phyloP scores from a whole-genome alignment of 2,113 vertebrate species.

The Stegostoma tigrinum region DNA sequence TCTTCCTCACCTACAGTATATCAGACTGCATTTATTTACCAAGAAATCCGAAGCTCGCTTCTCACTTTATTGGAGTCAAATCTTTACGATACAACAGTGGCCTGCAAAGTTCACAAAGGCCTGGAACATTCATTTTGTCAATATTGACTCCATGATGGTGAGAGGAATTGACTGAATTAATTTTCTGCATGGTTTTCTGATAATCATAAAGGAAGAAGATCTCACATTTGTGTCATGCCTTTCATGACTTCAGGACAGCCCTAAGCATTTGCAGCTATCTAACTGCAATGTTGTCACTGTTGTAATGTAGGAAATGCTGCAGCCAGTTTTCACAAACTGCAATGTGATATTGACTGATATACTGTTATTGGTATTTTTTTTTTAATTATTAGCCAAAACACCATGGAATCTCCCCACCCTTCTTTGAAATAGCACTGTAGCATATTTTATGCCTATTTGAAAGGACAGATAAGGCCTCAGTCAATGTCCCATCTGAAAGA shows the following conservation, averaged over 20 bases:
- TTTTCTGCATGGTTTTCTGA: neutral
- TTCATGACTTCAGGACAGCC: neutral
- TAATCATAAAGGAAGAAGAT: neutral
- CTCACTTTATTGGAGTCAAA: neutral
- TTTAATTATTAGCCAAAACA: too few relatives aligned
- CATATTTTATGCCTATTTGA: too few relatives aligned
- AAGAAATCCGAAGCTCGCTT: neutral
- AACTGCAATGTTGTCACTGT: too few relatives aligned
- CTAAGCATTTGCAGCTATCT: neutral
- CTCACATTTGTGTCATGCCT: neutral
- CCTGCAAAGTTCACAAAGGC: neutral
- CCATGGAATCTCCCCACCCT: too few relatives aligned
- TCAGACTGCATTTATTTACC: neutral
- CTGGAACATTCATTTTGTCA: neutral
- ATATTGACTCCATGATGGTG: neutral
- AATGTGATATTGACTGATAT: too few relatives aligned
- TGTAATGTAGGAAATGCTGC: too few relatives aligned
- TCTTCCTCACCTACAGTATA: neutral
- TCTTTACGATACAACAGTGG: neutral
- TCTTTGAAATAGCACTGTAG: too few relatives aligned
- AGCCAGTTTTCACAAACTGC: too few relatives aligned
- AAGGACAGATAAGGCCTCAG: too few relatives aligned
- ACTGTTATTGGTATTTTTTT: too few relatives aligned
- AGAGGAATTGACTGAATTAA: neutral
- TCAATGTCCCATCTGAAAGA: too few relatives aligned